Percentiles rank a stretch among this genome's conserved stretches.
phyloP scores from a whole-genome alignment of 2,113 vertebrate species.

The Cochlearius cochlearius region DNA sequence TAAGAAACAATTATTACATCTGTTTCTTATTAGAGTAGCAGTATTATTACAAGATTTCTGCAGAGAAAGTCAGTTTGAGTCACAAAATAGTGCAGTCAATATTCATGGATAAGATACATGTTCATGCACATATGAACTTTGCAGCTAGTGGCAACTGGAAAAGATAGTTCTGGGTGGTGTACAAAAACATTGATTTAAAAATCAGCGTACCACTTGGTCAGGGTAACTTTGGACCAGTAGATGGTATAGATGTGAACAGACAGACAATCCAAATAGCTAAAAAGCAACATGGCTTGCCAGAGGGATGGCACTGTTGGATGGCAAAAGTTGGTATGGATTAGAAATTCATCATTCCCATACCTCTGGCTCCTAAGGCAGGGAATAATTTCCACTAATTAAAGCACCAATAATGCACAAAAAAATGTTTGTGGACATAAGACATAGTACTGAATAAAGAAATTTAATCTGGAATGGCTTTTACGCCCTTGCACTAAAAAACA shows the following conservation, averaged over 20 bases:
- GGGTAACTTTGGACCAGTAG: neutral
- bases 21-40: neutral
- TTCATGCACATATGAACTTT: neutral
- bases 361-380: neutral
- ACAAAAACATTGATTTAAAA: neutral
- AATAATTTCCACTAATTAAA: neutral
- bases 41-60: neutral
- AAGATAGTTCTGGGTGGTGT: neutral
- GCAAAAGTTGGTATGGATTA: neutral
- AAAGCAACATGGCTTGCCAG: neutral
- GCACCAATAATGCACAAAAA: neutral
- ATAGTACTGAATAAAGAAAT: neutral
- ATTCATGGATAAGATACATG: neutral
- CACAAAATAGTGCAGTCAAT: neutral
- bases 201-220: neutral
- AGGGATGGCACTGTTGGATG: neutral
- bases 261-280: neutral
- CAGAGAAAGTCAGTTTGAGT: neutral
- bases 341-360: neutral
- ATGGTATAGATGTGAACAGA: neutral
- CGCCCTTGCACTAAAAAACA: neutral
- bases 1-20: neutral
- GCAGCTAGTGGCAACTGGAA: neutral
- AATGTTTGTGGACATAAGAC: neutral
- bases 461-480: neutral